A percentile compares a stretch with the other conserved stretches of the same genome.
These are phyloP conservation scores for Rallus crepitans DNA, from an alignment of 2,797 vertebrate genomes.

Conservation along the genomic window DNA sequence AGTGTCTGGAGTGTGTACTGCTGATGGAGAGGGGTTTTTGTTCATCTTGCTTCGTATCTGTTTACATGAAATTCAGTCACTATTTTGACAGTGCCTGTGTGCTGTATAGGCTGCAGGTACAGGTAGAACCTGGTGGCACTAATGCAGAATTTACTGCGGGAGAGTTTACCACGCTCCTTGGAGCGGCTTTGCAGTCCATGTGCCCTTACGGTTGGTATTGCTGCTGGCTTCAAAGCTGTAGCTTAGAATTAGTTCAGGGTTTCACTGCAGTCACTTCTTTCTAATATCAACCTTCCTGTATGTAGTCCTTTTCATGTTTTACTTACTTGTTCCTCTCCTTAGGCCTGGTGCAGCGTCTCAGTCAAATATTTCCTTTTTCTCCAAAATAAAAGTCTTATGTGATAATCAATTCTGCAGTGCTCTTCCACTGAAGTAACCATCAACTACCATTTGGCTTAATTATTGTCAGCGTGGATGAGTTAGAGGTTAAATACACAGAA, in stretches of 20 bases:
- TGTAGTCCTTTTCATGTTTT: background rate
- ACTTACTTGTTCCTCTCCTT: background rate
- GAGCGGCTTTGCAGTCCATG: background rate
- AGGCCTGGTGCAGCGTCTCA: background rate
- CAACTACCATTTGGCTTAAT: background rate
- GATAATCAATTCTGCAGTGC: background rate
- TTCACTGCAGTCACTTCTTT: background rate
- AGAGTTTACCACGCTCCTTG: background rate
- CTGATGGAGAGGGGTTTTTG: background rate
- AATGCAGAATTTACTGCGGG: background rate
- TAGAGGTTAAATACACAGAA: background rate
- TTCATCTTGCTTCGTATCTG: background rate
- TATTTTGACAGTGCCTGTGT: background rate
- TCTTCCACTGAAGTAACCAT: background rate
- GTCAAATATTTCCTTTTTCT: background rate
- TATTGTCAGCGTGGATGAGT: background rate
- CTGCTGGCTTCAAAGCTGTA: background rate
- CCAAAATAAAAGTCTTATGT: background rate
- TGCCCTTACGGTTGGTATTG: background rate
- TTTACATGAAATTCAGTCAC: background rate
- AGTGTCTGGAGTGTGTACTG: background rate
- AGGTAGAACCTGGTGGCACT: background rate
- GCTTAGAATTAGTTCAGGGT: background rate
- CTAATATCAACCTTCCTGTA: background rate
- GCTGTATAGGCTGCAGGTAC: background rate